These are phyloP conservation scores for Phalloptychus januarius DNA, from an alignment of 2,797 vertebrate genomes.

Conservation along the genomic window DNA sequence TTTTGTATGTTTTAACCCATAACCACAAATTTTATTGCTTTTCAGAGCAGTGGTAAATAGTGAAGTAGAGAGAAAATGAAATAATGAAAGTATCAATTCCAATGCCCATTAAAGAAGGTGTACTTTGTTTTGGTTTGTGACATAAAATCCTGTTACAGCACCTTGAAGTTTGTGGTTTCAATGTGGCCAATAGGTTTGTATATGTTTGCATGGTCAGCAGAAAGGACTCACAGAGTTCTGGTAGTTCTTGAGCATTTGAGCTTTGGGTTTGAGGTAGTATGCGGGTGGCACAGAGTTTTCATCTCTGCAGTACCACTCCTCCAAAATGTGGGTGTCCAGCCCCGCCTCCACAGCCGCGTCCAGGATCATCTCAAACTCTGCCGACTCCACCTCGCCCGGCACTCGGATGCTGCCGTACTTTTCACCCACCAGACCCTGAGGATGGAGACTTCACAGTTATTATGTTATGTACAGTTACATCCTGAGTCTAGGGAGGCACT, in stretches of 20 bases:
- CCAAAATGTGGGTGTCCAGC: slow-evolving; percentile 92
- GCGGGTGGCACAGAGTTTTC: slow-evolving; percentile 96
- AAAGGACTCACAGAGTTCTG: slow-evolving; percentile 86
- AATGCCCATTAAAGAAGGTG: no score
- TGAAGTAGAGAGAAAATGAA: background rate
- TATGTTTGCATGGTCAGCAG: background rate
- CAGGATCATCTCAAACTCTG: slow-evolving; percentile 98
- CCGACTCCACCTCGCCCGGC: slow-evolving; percentile 95
- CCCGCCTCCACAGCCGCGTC: slow-evolving; percentile 93
- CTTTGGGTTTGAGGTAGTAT: slow-evolving; percentile 97
- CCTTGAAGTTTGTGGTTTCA: background rate
- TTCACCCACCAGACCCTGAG: slow-evolving; percentile 94
- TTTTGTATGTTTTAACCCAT: background rate
- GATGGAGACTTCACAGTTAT: no score
- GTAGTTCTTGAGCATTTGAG: slow-evolving; percentile 90
- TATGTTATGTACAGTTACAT: no score
- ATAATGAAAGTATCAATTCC: no score
- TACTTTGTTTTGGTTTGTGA: no score
- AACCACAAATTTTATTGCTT: background rate
- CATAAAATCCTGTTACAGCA: no score
- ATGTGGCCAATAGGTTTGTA: background rate
- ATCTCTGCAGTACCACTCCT: slow-evolving; percentile 98
- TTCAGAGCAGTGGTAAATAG: background rate
- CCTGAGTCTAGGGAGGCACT: background rate
- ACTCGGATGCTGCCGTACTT: slow-evolving; percentile 97